phyloP scores from a whole-genome alignment of 2,888 invertebrate species.

The Prosapia bicincta region DNA sequence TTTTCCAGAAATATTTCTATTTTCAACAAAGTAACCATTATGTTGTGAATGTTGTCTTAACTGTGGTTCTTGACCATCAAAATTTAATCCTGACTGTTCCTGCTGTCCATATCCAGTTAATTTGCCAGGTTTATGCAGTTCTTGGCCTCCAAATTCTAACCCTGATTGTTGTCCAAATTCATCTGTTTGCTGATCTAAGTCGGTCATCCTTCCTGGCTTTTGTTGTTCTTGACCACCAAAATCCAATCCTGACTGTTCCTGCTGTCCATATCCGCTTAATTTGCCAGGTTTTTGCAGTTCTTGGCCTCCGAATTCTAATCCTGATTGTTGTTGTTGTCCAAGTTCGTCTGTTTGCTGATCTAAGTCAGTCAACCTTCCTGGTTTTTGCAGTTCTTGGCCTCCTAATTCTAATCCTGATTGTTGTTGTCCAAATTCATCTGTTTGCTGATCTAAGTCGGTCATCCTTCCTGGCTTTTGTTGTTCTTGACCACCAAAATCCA shows the following conservation, averaged over 20 bases:
- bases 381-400: conserved; percentile 39
- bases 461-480: too few species aligned
- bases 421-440: conserved; percentile 36
- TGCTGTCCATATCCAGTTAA: conserved; percentile 29
- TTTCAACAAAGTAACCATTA: too few species aligned
- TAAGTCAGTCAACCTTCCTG: conserved; percentile 33
- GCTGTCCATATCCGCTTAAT: conserved; percentile 14
- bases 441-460: too few species aligned
- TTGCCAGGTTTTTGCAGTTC: conserved; percentile 17
- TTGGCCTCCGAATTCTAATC: conserved; percentile 10
- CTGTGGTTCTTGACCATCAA: conserved; percentile 14
- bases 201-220: background rate
- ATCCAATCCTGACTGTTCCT: background rate
- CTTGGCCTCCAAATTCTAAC: conserved; percentile 33
- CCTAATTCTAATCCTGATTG: conserved; percentile 36
- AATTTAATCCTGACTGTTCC: conserved; percentile 7
- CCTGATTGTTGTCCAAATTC: conserved; percentile 35
- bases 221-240: conserved; percentile 24
- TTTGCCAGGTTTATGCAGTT: conserved; percentile 36
- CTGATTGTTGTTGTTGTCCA: conserved; percentile 18
- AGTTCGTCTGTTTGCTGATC: conserved; percentile 41
- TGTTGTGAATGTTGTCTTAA: too few species aligned
- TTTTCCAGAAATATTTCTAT: too few species aligned
- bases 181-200: background rate
- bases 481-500: too few species aligned